Base-by-base conservation (phyloP, 2,888 invertebrate species). In the Lepetodrilus schrolli region DNA sequence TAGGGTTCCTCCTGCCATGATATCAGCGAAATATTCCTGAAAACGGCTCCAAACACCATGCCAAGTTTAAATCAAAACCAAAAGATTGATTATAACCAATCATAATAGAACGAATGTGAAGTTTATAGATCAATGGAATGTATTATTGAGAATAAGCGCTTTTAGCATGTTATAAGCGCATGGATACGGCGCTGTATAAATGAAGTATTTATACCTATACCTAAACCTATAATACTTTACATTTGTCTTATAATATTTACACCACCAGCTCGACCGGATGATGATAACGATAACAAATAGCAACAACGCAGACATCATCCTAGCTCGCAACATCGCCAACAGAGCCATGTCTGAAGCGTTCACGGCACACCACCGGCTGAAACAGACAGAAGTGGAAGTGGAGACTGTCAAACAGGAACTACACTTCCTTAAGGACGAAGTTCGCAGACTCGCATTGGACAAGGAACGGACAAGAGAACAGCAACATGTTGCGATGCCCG, bases 381-480 rank as follows among this genome's bases (percentile, higher is more conserved):
- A 34, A 17, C 58, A 58, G 58, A 58, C 58, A 13, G 58, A 58
- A 34, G 58, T 30, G 58, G 58, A 58, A 34, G 58, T 58, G 10
- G 17, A 17, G 23, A 30, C 34, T 13, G 58, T 58, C 13, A 23
- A 58, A 58, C 58, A 58, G 7, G 58, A 58, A 34, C 30, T 58
- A 17, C 7, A 34, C 17, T 30, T 26, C 17, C 58, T 58, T 26
- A 23, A 58, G 58, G 58, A 58, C 34, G 30, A 10, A 23, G 58
- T 58, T 7, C 34, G 58, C 4, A 58, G 58, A 58, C 58, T 58
- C n/a, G 4, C 43, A 0, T 43, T 17, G 13, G 43, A 43, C 13
- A 17, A 43, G 8, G 43, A 43, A 4, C 13, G 17, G 8, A 8
- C 43, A 43, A n/a, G n/a, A n/a, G n/a, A n/a, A n/a, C n/a, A n/a